Evolutionary conservation across 1,140 invertebrate genomes (phyloP).

Genomic region (Sinella curviseta): DNA sequence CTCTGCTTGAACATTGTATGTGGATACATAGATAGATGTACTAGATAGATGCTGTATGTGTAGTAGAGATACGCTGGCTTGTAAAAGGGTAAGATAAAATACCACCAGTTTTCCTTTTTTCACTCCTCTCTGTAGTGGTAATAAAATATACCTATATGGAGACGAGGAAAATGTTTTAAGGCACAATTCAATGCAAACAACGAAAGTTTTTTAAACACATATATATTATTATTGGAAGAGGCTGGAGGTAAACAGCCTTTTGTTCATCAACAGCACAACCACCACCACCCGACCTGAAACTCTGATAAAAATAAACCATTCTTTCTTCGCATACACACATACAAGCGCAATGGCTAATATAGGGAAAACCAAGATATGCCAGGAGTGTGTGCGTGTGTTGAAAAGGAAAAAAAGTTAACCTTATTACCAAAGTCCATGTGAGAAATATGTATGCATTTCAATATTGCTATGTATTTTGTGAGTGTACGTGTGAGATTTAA

Average conservation of each 20-base stretch:
- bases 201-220: too few relatives aligned
- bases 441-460: neutral
- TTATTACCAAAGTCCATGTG: neutral
- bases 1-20: neutral
- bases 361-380: too few relatives aligned
- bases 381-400: neutral
- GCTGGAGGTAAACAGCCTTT: conserved; percentile 6
- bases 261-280: too few relatives aligned
- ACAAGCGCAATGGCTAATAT: too few relatives aligned
- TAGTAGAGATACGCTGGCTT: neutral
- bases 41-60: neutral
- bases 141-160: too few relatives aligned
- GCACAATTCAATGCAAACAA: too few relatives aligned
- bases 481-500: neutral
- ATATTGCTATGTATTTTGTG: neutral
- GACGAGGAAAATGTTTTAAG: too few relatives aligned
- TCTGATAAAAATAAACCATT: too few relatives aligned
- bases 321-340: too few relatives aligned
- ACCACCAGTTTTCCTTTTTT: neutral
- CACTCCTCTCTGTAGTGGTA: too few relatives aligned
- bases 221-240: neutral
- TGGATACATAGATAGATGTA: neutral
- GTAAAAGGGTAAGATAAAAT: conserved; percentile 3
- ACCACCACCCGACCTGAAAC: too few relatives aligned
- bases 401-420: too few relatives aligned